Evolutionary conservation across 2,797 vertebrate species (phyloP).

Genomic region (Podarcis lilfordi): DNA sequence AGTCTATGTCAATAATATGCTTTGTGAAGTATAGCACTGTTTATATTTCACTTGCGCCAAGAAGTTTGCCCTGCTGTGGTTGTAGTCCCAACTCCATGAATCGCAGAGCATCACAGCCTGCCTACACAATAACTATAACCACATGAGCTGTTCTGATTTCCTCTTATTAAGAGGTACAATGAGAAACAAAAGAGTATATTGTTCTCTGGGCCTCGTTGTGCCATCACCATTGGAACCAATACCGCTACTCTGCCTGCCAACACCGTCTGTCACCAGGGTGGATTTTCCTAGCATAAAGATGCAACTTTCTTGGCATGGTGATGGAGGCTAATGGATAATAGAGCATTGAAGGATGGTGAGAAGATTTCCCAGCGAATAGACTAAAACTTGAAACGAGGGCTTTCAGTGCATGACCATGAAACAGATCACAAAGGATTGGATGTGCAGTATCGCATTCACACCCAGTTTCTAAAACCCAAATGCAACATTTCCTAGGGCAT

Average conservation of each 20-base stretch:
- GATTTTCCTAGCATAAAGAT: neutral
- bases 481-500: neutral
- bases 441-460: neutral
- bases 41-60: neutral
- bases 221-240: neutral
- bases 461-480: neutral
- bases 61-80: neutral
- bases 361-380: neutral
- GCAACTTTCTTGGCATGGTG: rapidly evolving
- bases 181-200: neutral
- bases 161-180: neutral
- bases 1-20: neutral
- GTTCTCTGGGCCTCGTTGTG: neutral
- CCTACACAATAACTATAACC: neutral
- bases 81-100: neutral
- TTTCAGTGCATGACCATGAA: neutral
- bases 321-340: neutral
- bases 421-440: neutral
- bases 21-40: neutral
- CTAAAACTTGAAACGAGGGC: neutral
- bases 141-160: neutral
- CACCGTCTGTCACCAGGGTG: neutral
- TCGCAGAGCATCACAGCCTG: neutral
- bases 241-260: rapidly evolving
- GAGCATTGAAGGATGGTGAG: neutral